Conservation (phyloP, 2,797 vertebrate species). For the Gouania willdenowi region DNA sequence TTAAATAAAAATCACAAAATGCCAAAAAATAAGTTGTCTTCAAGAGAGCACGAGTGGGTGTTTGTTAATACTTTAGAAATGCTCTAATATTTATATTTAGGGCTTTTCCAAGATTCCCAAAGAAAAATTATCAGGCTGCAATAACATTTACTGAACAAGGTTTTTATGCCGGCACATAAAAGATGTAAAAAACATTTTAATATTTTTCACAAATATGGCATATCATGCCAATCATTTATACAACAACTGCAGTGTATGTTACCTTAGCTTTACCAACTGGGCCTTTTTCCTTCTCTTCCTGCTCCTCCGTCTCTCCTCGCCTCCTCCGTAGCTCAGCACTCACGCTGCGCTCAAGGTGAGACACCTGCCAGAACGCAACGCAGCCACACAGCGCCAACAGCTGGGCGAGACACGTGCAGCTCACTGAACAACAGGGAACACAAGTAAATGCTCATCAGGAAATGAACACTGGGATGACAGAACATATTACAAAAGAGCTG, state of each 20-base stretch:
- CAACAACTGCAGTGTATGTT: background rate
- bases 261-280: constrained; percentile 74
- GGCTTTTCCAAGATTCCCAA: too few relatives aligned
- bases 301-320: constrained; percentile 82
- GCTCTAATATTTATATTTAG: too few relatives aligned
- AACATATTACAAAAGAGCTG: constrained; percentile 24
- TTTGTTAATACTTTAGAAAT: too few relatives aligned
- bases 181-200: too few relatives aligned
- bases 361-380: constrained; percentile 90
- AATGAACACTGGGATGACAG: constrained; percentile 23
- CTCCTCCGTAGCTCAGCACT: constrained; percentile 86
- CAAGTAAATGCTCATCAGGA: constrained; percentile 5
- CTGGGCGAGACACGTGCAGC: constrained; percentile 77
- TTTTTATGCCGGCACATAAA: too few relatives aligned
- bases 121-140: too few relatives aligned
- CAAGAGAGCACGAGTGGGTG: too few relatives aligned
- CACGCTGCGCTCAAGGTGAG: constrained; percentile 87
- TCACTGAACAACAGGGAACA: constrained; percentile 63
- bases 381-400: constrained; percentile 87
- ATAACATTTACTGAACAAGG: too few relatives aligned
- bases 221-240: too few relatives aligned
- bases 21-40: too few relatives aligned
- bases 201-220: too few relatives aligned
- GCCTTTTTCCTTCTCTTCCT: constrained; percentile 71
- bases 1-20: too few relatives aligned